A percentile compares a stretch with the other conserved stretches of the same genome.
Evolutionary conservation across 2,888 invertebrate species (phyloP).

Genomic region (Cheilosia impressa): DNA sequence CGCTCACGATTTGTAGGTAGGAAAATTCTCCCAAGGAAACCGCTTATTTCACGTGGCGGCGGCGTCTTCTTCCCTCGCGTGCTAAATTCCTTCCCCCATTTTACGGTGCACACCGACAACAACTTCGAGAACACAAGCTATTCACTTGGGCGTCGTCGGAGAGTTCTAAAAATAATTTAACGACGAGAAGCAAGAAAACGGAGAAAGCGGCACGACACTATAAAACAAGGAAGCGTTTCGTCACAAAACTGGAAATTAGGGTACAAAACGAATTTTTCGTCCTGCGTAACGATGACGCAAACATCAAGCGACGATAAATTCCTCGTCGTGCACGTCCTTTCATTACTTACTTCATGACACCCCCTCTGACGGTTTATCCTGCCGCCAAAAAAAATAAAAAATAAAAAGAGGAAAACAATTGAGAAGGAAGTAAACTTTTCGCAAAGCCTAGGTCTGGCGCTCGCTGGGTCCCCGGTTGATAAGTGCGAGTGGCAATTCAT

Average conservation of each 20-base stretch:
- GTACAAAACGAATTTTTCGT: slow-evolving; percentile 26
- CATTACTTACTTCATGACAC: slow-evolving; percentile 9
- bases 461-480: slow-evolving; percentile 16
- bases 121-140: slow-evolving; percentile 25
- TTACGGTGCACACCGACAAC: slow-evolving; percentile 21
- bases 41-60: slow-evolving; percentile 14
- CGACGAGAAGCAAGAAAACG: slow-evolving; percentile 36
- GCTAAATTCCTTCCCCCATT: slow-evolving; percentile 18
- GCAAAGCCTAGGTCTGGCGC: slow-evolving; percentile 29
- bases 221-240: slow-evolving; percentile 68
- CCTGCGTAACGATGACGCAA: slow-evolving; percentile 42
- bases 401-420: slow-evolving; percentile 13
- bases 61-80: slow-evolving; percentile 7
- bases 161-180: slow-evolving; percentile 53
- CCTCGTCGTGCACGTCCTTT: slow-evolving; percentile 15
- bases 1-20: slow-evolving; percentile 51
- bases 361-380: not conserved
- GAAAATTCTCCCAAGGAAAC: slow-evolving; percentile 13
- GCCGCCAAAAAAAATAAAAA: not conserved
- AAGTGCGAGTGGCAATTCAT: slow-evolving; percentile 69
- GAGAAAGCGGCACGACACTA: slow-evolving; percentile 14
- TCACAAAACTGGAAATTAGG: slow-evolving; percentile 56
- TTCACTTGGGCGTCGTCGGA: slow-evolving; percentile 34
- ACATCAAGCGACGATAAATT: slow-evolving; percentile 53
- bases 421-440: slow-evolving; percentile 32